Percentiles rank a stretch among this genome's conserved stretches.
Conservation (phyloP, 2,797 vertebrate species). For the Sebastolobus altivelis region DNA sequence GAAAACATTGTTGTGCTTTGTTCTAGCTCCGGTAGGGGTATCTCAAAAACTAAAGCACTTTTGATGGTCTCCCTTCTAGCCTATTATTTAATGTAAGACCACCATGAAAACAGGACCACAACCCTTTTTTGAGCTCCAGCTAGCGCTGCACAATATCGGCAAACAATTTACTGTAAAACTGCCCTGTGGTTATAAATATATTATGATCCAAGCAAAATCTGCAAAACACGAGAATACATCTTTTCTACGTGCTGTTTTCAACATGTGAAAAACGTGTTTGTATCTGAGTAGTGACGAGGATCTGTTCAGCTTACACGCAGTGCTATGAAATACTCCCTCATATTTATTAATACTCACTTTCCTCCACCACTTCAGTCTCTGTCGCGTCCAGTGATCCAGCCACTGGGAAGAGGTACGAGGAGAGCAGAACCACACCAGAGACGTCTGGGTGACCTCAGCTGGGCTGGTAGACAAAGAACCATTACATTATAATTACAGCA, state of each 20-base stretch:
- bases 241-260: not conserved
- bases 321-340: not conserved
- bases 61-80: too few species aligned
- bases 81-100: too few species aligned
- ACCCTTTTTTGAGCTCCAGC: not conserved
- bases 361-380: slow-evolving; percentile 96
- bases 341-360: slow-evolving; percentile 84
- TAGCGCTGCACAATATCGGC: not conserved
- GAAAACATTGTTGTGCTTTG: too few species aligned
- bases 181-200: not conserved
- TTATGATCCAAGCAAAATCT: not conserved
- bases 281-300: not conserved
- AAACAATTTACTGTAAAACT: not conserved
- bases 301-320: not conserved
- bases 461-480: slow-evolving; percentile 78
- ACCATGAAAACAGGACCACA: not conserved
- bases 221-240: not conserved
- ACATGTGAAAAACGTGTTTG: not conserved
- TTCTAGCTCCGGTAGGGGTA: too few species aligned
- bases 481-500: not conserved
- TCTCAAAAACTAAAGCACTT: too few species aligned
- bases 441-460: slow-evolving; percentile 88
- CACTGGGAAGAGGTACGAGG: slow-evolving; percentile 91
- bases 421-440: slow-evolving; percentile 96
- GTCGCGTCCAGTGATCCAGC: slow-evolving; percentile 95